These are phyloP conservation scores for Eupithecia pulchellata DNA, from an alignment of 2,888 invertebrate species.

Conservation along the genomic window DNA sequence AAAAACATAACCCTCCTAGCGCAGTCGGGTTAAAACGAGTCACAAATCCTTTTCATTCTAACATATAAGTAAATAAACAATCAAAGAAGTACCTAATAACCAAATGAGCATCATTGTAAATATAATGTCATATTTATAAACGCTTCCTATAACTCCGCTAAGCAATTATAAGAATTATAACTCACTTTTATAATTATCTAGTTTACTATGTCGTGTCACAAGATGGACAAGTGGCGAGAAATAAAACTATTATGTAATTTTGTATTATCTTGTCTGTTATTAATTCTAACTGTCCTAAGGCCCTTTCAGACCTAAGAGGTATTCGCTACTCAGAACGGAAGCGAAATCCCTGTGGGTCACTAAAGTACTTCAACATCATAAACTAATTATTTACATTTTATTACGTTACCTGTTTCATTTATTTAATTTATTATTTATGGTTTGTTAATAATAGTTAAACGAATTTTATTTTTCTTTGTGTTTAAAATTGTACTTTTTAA, in stretches of 20 bases:
- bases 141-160: slow-evolving; percentile 4
- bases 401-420: too few relatives aligned
- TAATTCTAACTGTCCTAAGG: background rate
- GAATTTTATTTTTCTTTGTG: too few relatives aligned
- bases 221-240: background rate
- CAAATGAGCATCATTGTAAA: background rate
- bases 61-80: background rate
- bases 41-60: background rate
- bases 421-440: too few relatives aligned
- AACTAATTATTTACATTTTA: too few relatives aligned
- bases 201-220: background rate
- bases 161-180: background rate
- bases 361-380: too few relatives aligned
- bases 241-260: background rate
- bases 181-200: background rate
- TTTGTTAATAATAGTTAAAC: too few relatives aligned
- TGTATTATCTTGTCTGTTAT: background rate
- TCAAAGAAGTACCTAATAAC: background rate
- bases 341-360: too few relatives aligned
- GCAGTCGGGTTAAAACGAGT: too few relatives aligned
- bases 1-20: too few relatives aligned
- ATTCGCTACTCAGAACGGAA: too few relatives aligned
- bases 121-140: background rate
- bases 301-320: background rate
- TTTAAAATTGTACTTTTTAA: too few relatives aligned